phyloP scores from a whole-genome alignment of 2,113 vertebrate species.

The Oncorhynchus clarkii region DNA sequence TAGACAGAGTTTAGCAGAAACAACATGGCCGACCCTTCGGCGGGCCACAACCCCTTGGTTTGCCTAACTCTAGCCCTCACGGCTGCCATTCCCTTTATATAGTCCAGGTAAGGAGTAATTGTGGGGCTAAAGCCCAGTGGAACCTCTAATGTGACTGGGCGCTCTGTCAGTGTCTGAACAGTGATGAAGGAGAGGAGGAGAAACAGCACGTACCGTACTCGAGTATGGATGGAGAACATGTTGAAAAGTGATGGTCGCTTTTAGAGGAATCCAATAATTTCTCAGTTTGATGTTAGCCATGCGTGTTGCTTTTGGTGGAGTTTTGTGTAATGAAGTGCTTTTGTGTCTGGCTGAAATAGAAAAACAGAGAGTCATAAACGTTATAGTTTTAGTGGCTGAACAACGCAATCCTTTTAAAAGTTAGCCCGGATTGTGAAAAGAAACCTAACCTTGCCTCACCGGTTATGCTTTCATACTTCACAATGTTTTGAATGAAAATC shows the following conservation, averaged over 20 bases:
- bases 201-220: too few species aligned
- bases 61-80: slow-evolving; percentile 21
- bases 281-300: not conserved
- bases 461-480: too few species aligned
- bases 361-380: too few species aligned
- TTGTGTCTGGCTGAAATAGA: not conserved
- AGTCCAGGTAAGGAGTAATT: slow-evolving; percentile 61
- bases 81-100: slow-evolving; percentile 38
- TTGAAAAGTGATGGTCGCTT: not conserved
- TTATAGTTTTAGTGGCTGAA: too few species aligned
- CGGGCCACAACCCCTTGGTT: not conserved
- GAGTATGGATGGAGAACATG: not conserved
- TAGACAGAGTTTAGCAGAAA: slow-evolving; percentile 39
- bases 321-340: not conserved
- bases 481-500: too few species aligned
- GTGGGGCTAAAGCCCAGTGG: slow-evolving; percentile 31
- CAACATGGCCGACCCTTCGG: slow-evolving; percentile 10
- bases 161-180: not conserved
- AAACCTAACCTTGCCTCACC: too few species aligned
- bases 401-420: not conserved
- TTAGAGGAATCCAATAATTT: not conserved
- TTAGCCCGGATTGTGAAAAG: not conserved
- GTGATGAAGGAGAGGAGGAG: too few species aligned
- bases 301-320: not conserved
- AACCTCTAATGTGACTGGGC: too few species aligned